Percentiles rank a stretch among this genome's conserved stretches.
phyloP scores from a whole-genome alignment of 2,797 vertebrate genomes.

The Crax fasciolata region DNA sequence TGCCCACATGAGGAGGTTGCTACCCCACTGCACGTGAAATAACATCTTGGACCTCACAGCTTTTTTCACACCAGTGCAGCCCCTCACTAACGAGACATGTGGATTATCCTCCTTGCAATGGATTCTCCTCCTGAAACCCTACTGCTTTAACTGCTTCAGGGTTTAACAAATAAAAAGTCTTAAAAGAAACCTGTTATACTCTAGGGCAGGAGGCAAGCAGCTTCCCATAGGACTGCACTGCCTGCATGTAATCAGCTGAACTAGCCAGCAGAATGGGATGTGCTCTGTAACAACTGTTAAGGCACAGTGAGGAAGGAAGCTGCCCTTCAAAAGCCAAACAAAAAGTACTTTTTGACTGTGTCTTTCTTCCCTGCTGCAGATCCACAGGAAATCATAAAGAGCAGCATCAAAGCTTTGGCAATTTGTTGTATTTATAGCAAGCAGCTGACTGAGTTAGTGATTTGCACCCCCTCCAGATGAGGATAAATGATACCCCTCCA shows the following conservation, averaged over 20 bases:
- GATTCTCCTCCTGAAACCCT: neutral
- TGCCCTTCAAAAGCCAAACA: neutral
- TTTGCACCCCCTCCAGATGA: slow-evolving; percentile 46
- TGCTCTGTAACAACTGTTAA: neutral
- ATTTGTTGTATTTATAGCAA: slow-evolving; percentile 43
- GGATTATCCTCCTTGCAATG: neutral
- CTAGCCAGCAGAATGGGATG: accelerated
- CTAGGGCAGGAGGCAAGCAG: accelerated
- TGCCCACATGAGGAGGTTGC: neutral
- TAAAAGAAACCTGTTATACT: neutral
- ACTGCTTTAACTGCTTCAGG: neutral
- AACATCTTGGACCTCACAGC: neutral
- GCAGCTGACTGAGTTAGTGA: neutral
- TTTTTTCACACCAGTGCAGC: neutral
- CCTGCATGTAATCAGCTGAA: neutral
- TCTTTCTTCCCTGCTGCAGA: neutral
- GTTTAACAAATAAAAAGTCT: neutral
- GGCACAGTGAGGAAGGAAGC: neutral
- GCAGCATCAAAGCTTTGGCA: slow-evolving; percentile 34
- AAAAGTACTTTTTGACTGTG: slow-evolving; percentile 3
- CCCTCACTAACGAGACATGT: accelerated
- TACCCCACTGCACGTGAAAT: neutral
- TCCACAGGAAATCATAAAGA: neutral
- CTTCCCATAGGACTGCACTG: neutral
- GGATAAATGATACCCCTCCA: slow-evolving; percentile 43